phyloP scores from a whole-genome alignment of 2,888 invertebrate genomes.

The Carterocephalus palaemon region DNA sequence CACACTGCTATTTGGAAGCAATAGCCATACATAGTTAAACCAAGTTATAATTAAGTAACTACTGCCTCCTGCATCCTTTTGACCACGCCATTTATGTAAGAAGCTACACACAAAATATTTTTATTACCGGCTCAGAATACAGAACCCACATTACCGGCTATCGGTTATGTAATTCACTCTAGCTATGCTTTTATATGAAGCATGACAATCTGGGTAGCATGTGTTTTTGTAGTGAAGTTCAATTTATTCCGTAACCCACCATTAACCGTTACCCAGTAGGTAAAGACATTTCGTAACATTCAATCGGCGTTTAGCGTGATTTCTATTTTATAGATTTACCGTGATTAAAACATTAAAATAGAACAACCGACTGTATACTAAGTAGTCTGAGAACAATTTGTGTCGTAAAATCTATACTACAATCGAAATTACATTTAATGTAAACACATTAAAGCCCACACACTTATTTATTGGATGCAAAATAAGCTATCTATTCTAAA shows the following conservation, averaged over 20 bases:
- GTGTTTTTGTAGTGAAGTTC: too few relatives aligned
- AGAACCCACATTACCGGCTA: too few relatives aligned
- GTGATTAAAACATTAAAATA: constrained; percentile 23
- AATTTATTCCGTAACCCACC: constrained; percentile 10
- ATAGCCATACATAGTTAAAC: too few relatives aligned
- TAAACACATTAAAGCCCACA: constrained; percentile 21
- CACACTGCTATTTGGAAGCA: too few relatives aligned
- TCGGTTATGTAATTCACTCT: too few relatives aligned
- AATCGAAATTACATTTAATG: constrained; percentile 16
- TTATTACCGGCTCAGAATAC: too few relatives aligned
- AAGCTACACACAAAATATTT: too few relatives aligned
- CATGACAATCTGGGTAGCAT: too few relatives aligned
- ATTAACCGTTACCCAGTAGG: constrained; percentile 13
- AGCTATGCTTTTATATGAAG: too few relatives aligned
- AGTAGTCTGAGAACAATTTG: constrained; percentile 13
- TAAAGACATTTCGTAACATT: constrained; percentile 20
- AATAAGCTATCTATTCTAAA: constrained; percentile 12
- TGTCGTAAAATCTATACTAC: constrained; percentile 15
- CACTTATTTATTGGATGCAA: constrained; percentile 10
- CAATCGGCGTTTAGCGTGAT: constrained; percentile 16
- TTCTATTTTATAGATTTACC: constrained; percentile 21
- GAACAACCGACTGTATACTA: constrained; percentile 11
- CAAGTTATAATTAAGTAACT: too few relatives aligned
- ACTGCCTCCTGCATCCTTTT: too few relatives aligned
- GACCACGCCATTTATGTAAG: too few relatives aligned